Conservation (phyloP, 2,113 vertebrate species). For the Egretta garzetta region DNA sequence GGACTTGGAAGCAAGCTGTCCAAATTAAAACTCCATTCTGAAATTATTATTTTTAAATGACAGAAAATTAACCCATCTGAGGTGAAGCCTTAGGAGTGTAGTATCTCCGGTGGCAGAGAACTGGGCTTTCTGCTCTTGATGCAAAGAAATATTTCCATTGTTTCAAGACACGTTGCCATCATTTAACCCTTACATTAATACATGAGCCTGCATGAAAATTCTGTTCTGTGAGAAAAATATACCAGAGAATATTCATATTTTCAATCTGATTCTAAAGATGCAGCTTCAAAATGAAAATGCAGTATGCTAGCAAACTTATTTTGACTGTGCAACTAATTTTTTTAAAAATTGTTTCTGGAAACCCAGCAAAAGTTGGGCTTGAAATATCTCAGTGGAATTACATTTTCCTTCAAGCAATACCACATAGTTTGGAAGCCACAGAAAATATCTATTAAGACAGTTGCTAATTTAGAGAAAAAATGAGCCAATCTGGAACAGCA, state of each 20-base stretch:
- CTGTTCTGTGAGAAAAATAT: not conserved
- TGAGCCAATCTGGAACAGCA: not conserved
- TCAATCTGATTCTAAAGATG: not conserved
- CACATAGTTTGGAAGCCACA: not conserved
- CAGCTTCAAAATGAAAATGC: not conserved
- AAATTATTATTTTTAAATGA: not conserved
- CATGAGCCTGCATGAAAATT: not conserved
- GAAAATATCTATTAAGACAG: conserved; percentile 47
- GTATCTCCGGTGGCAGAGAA: not conserved
- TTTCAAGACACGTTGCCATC: not conserved
- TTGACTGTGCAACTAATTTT: not conserved
- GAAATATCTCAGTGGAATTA: conserved; percentile 18
- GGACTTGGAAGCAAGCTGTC: not conserved
- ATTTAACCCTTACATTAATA: not conserved
- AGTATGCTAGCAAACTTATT: rapidly evolving
- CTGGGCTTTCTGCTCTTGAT: not conserved
- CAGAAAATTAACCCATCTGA: not conserved
- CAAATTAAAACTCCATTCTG: not conserved
- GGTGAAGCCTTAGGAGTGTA: not conserved
- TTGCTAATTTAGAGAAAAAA: conserved; percentile 52
- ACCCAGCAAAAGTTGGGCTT: not conserved
- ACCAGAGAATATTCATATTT: not conserved
- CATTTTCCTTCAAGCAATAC: not conserved
- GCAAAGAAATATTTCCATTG: not conserved
- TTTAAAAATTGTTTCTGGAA: not conserved